Base-by-base conservation (phyloP, 2,113 vertebrate genomes). In the Cnemophilus loriae region DNA sequence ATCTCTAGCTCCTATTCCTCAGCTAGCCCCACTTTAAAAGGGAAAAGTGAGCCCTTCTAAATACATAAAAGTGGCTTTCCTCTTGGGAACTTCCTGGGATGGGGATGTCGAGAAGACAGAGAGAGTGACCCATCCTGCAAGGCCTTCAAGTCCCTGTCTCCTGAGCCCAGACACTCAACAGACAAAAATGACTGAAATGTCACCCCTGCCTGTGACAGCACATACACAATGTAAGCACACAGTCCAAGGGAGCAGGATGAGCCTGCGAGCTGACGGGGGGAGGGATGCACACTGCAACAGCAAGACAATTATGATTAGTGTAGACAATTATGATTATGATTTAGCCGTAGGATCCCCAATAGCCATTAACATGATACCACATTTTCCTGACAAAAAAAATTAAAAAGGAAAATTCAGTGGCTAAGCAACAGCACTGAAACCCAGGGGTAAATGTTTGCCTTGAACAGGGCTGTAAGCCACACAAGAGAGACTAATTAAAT, bases 281-380 rank as follows among this genome's bases (percentile, higher is more conserved):
- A 96, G 75, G 24, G 50, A 88, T 50, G 39, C 75, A 80, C 64
- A 44, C 42, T 68, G 82, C 75, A 96, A 80, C 63, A 91, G 79
- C 42, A 85, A 95, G 82, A 93, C 82, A 77, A 81, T 96, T 88
- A 93, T 67, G 82, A 94, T 94, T 90, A 95, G 78, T 74, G 75
- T 74, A 94, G 90, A 93, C 91, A 95, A 91, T 96, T 90, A 89
- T 73, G 57, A 91, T 94, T 89, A 87, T 91, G 93, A 95, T 94
- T 93, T 95, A 95, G 92, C 84, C 4, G 0, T 96, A 90, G 78
- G 82, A 96, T 92, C 47, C 73, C 68, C 75, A 93, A 50, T 77
- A 85, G 86, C 86, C 78, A 86, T 93, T 96, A 95, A 84, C 46
- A 78, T 39, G 55, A 68, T 74, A 55, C 76, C 56, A 13, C 47